These are phyloP conservation scores for Ptychoptera albimana DNA, from an alignment of 2,888 invertebrate species.

Conservation along the genomic window DNA sequence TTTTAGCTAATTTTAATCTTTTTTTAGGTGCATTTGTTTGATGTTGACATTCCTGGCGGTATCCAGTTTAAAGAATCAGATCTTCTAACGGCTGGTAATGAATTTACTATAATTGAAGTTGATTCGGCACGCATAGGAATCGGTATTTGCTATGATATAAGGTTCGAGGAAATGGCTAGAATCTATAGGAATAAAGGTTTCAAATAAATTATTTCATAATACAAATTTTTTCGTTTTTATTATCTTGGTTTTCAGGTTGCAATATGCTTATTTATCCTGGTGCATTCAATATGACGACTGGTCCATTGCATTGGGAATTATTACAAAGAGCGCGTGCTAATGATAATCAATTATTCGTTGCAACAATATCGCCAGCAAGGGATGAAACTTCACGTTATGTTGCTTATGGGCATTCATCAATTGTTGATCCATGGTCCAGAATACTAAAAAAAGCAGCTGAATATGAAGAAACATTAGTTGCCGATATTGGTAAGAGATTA, in stretches of 20 bases:
- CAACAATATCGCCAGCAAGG: slow-evolving; percentile 69
- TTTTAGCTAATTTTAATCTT: not conserved
- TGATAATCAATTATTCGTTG: slow-evolving; percentile 82
- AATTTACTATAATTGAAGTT: slow-evolving; percentile 58
- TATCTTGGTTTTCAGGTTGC: slow-evolving; percentile 57
- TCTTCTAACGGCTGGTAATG: slow-evolving; percentile 56
- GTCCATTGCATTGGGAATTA: slow-evolving; percentile 85
- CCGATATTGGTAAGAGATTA: slow-evolving; percentile 51
- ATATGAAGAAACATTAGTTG: slow-evolving; percentile 51
- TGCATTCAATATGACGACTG: slow-evolving; percentile 89
- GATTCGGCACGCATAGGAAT: slow-evolving; percentile 61
- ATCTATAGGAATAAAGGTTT: slow-evolving; percentile 44
- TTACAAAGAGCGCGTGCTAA: slow-evolving; percentile 65
- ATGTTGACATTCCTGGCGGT: slow-evolving; percentile 79
- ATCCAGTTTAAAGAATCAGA: slow-evolving; percentile 85
- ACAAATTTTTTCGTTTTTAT: too few species aligned
- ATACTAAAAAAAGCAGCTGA: slow-evolving; percentile 53
- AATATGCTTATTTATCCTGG: slow-evolving; percentile 80
- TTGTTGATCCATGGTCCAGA: slow-evolving; percentile 65
- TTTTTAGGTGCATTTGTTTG: slow-evolving; percentile 75
- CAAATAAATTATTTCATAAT: not conserved
- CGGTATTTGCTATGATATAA: slow-evolving; percentile 91
- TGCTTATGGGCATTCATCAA: slow-evolving; percentile 77
- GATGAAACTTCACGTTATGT: slow-evolving; percentile 66
- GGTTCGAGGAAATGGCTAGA: slow-evolving; percentile 79